Conservation (phyloP, 2,113 vertebrate species). For the Pterocles gutturalis region DNA sequence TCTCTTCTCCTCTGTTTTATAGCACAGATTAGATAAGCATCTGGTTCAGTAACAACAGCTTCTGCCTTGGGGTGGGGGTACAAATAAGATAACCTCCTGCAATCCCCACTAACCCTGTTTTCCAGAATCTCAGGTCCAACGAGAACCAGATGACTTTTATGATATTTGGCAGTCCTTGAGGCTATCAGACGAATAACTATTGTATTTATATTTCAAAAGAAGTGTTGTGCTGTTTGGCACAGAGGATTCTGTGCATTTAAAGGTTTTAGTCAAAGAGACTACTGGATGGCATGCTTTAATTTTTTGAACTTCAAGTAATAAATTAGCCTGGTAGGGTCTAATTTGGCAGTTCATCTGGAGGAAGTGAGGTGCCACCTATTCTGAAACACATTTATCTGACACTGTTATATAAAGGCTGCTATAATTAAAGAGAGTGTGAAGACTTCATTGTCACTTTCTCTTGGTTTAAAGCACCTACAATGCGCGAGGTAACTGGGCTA, state of each 20-base stretch:
- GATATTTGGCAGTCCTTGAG: not conserved
- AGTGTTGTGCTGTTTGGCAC: not conserved
- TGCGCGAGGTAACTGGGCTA: conserved; percentile 33
- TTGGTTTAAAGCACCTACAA: not conserved
- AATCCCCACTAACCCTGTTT: not conserved
- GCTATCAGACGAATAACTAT: not conserved
- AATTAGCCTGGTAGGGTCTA: conserved; percentile 18
- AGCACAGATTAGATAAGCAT: not conserved
- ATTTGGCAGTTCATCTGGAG: conserved; percentile 51
- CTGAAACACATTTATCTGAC: conserved; percentile 38
- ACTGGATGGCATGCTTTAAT: not conserved
- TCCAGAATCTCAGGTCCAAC: not conserved
- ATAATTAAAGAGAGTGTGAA: conserved; percentile 61
- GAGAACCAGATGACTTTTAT: not conserved
- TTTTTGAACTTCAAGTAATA: conserved; percentile 5
- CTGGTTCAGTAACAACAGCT: not conserved
- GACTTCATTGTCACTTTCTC: conserved; percentile 25
- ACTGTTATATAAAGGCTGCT: conserved; percentile 61
- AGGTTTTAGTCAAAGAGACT: not conserved
- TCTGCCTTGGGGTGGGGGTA: not conserved
- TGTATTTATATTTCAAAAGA: not conserved
- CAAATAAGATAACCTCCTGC: not conserved
- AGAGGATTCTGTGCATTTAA: not conserved
- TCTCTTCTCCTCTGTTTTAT: not conserved
- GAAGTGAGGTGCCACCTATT: conserved; percentile 50